Evolutionary conservation across 2,888 invertebrate genomes (phyloP).

Genomic region (Drosophila subquinaria): DNA sequence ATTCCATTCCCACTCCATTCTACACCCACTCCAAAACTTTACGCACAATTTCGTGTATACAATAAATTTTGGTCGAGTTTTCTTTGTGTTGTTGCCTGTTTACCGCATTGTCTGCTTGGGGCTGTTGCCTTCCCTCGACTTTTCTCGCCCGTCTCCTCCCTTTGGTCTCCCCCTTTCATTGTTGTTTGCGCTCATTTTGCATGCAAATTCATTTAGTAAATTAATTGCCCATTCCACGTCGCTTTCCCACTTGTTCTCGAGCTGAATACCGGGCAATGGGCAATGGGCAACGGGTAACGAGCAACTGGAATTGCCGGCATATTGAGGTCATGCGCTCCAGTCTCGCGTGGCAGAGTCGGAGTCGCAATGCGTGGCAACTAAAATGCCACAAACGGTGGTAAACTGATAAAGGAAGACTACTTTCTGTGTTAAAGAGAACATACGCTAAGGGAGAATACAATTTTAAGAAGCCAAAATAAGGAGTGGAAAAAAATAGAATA

Average conservation of each 20-base stretch:
- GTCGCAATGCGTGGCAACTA: slow-evolving; percentile 50
- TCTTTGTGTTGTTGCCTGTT: slow-evolving; percentile 29
- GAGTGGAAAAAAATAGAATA: too few species aligned
- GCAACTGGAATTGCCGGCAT: slow-evolving; percentile 58
- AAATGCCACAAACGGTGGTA: slow-evolving; percentile 19
- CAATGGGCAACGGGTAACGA: slow-evolving; percentile 2
- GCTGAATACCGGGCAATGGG: background rate
- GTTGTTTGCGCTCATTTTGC: slow-evolving; percentile 70
- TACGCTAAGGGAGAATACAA: background rate
- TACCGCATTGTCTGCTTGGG: slow-evolving; percentile 20
- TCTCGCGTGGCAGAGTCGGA: slow-evolving; percentile 48
- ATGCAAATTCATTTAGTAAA: slow-evolving; percentile 81
- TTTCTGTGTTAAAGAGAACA: background rate
- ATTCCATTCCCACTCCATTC: slow-evolving; percentile 8
- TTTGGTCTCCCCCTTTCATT: slow-evolving; percentile 4
- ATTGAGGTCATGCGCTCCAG: slow-evolving; percentile 75
- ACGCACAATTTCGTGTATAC: slow-evolving; percentile 69
- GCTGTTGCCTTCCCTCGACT: slow-evolving; percentile 11
- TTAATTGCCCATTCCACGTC: slow-evolving; percentile 75
- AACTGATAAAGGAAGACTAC: slow-evolving; percentile 18
- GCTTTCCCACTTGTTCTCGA: slow-evolving; percentile 54
- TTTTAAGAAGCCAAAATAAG: too few species aligned
- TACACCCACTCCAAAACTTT: slow-evolving; percentile 36
- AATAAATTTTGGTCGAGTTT: slow-evolving; percentile 47
- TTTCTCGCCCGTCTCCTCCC: background rate